Base-by-base conservation (phyloP, 2,113 vertebrate genomes). In the Coturnix japonica region DNA sequence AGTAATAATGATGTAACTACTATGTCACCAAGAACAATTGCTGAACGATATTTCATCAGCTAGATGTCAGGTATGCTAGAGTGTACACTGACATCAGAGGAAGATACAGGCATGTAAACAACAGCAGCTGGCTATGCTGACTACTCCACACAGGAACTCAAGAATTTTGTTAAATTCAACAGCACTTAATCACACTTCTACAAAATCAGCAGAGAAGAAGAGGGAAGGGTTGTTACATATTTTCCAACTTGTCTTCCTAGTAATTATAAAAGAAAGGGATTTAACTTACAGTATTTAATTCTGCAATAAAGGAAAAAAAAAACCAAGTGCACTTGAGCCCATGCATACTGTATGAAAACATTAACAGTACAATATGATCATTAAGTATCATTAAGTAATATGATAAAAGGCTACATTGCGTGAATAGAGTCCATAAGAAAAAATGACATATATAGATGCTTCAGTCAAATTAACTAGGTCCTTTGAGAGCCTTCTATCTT, bases 331-430 rank as follows among this genome's bases (percentile, higher is more conserved):
- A 96, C 94, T 95, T 97, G 91, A 97, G 87, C 81, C 94, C 96
- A 88, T 91, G 95, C 96, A 97, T 95, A 96, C 92, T 91, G 26
- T 70, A 95, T 89, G 92, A 93, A 82, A 95, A 96, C 81, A 89
- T 86, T 94, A 93, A 94, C 93, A 90, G 93, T 93, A 90, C 92
- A 94, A 97, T 95, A 96, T 66, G 94, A 95, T 90, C 89, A 88
- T 43, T 43, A 43, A 43, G 41, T 43, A 43, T 77, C 87, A 72
- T 75, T 92, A 94, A 87, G 80, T 90, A 97, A 72, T 95, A 95
- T 92, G 91, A 95, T 95, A 92, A 89, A 93, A 97, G 93, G 95
- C 94, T 96, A 95, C 91, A 93, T 79, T 94, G 95, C 75, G 85
- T 94, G 96, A 96, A 94, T 64, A 95, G 91, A 87, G 93, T 95